Percentiles rank a stretch among this genome's conserved stretches.
Conservation (phyloP, 2,888 invertebrate species). For the Pandemis corylana region DNA sequence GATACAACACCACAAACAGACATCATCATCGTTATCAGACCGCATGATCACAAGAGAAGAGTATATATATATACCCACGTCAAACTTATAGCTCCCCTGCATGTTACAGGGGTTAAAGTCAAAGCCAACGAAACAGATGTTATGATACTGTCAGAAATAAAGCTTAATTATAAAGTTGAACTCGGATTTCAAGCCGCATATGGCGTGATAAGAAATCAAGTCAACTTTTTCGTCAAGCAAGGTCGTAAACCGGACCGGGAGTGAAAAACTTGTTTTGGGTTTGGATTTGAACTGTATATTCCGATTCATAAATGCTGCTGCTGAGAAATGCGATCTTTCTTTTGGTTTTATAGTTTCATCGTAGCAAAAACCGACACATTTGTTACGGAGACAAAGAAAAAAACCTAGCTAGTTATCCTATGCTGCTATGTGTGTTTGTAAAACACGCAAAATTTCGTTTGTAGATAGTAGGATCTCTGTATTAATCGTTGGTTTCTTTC, state of each 20-base stretch:
- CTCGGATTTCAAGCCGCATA: constrained; percentile 13
- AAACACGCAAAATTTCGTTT: no score
- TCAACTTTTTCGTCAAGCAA: constrained; percentile 34
- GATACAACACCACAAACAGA: no score
- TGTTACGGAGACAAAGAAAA: no score
- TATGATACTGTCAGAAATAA: constrained; percentile 33
- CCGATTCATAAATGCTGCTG: constrained; percentile 22
- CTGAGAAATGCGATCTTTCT: background rate
- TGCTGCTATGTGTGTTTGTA: no score
- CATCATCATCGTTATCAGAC: no score
- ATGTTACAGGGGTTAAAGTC: background rate
- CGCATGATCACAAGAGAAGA: no score
- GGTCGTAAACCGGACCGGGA: constrained; percentile 33
- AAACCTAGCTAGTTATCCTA: no score
- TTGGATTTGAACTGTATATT: constrained; percentile 10
- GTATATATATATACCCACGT: no score
- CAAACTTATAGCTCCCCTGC: no score
- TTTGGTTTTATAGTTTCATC: background rate
- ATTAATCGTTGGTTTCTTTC: no score
- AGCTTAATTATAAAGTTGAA: constrained; percentile 26
- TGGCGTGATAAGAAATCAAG: constrained; percentile 28
- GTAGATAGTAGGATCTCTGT: no score
- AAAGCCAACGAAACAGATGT: constrained; percentile 20
- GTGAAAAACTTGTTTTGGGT: constrained; percentile 33
- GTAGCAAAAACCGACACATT: no score